Base-by-base conservation (phyloP, 1,140 invertebrate genomes). In the Brachystomella parvula region DNA sequence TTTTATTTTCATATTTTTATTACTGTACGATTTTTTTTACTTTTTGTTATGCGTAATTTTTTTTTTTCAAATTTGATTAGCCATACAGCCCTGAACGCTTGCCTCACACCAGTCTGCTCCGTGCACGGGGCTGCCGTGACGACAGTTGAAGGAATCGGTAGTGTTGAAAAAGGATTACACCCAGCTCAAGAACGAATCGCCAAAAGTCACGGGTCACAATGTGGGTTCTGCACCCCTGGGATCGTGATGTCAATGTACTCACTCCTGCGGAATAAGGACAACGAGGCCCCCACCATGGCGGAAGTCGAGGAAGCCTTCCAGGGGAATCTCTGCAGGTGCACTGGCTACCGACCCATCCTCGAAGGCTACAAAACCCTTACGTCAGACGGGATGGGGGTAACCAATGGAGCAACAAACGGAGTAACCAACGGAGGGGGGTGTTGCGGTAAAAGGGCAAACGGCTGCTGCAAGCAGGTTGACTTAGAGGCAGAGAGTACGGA, bases 281-380 rank as follows among this genome's bases (percentile, higher is more conserved):
- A 65, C 12, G 85, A 86, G 0, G 80, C 79, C 47, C 81, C 81
- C 2, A 71, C 73, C 12, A 86, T 86, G 81, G 79, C 85, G 26
- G 86, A 94, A 69, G 77, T 94, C 73, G 90, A 94, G 79, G 82
- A 86, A 19, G 85, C 89, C 0, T 88, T 95, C 75, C 91, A 94
- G 82, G 84, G 92, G 9, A 95, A 95, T 77, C 77, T 95, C 0
- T 95, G 92, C 71, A 83, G 92, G 66, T 95, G 92, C 75, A 95
- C 92, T 0, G 92, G 92, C 28, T 94, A 94, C 73, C 81, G 92
- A 63, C 88, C 92, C 3, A 95, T 94, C 65, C 84, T 94, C 59
- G 90, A 95, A 79, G 90, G 89, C 2, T 93, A 86, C 69, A 88
- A 84, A 77, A 89, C 88, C 1, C 90, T 92, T 70, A 86, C 87